Evolutionary conservation across 1,140 invertebrate genomes (phyloP), one percentile per base, ranked within the genome.

Genomic region (Drosophila dunni): DNA sequence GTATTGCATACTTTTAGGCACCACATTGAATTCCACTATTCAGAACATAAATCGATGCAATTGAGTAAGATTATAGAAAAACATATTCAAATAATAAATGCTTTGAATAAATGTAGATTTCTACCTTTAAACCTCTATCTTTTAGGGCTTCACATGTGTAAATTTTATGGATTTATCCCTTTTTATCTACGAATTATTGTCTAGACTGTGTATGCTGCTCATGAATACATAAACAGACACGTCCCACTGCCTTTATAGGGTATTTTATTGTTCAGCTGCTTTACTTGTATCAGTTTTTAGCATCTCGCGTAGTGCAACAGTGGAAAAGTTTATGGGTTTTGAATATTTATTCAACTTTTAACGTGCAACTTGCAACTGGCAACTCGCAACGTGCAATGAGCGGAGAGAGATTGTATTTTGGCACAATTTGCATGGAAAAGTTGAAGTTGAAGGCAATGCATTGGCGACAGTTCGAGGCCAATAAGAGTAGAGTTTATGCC

Each of bases 351-450:
- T 74, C 34, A 44, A 44, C 11, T 11, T n/a, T 10, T n/a, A 44
- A 44, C 42, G 11, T 8, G 44, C 44, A 45, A 45, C 44, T 10
- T 17, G 34, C 53, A 56, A 56, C 45, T 38, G 11, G 33, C 45
- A 50, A 48, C 48, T 29, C 11, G 50, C 64, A 60, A 56, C 57
- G 56, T 42, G 71, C 51, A 56, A 66, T 29, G 51, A 7, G 15
- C 15, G 36, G 13, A 5, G 10, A 40, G 50, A 44, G 48, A 50
- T 58, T 40, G 54, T 15, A 17, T 34, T 50, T 51, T 42, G 24
- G 54, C 15, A 54, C 48, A 65, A 68, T 61, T 69, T 74, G 46
- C 65, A 74, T 74, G 62, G 34, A 8, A 62, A 69, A 74, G 50
- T 69, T 69, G 48, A 69, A 74, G 50, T 69, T 69, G 48, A 56